Evolutionary conservation across 2,888 invertebrate genomes (phyloP).

Genomic region (Minunthozetes semirufus): DNA sequence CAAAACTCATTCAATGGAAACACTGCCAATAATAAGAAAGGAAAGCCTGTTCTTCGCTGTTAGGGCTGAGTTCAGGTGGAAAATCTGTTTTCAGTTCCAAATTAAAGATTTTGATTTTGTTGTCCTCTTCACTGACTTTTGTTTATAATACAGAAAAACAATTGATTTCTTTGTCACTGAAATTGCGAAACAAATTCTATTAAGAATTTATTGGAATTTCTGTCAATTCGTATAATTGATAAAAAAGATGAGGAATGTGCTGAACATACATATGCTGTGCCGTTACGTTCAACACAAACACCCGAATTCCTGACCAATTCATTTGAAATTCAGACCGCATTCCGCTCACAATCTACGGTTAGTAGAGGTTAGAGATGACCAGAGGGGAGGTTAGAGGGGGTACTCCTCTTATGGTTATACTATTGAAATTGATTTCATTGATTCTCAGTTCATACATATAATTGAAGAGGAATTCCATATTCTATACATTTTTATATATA

Average conservation of each 20-base stretch:
- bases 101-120: conserved; percentile 16
- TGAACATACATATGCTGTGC: not conserved
- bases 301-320: not conserved
- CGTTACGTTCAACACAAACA: not conserved
- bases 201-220: not conserved
- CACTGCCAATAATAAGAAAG: not conserved
- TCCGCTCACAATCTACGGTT: not conserved
- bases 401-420: too few species aligned
- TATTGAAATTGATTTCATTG: too few species aligned
- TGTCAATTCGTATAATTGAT: conserved; percentile 23
- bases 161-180: not conserved
- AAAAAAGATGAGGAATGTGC: not conserved
- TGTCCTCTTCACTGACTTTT: not conserved
- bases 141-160: conserved; percentile 1
- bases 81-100: not conserved
- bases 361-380: not conserved
- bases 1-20: not conserved
- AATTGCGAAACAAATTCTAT: not conserved
- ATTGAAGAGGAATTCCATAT: too few species aligned
- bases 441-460: too few species aligned
- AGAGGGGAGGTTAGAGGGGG: too few species aligned
- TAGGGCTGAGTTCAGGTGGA: not conserved
- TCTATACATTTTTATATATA: too few species aligned
- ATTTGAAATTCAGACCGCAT: conserved; percentile 6
- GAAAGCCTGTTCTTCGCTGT: not conserved